phyloP scores from a whole-genome alignment of 2,113 vertebrate species.

The Todiramphus saurophagus region DNA sequence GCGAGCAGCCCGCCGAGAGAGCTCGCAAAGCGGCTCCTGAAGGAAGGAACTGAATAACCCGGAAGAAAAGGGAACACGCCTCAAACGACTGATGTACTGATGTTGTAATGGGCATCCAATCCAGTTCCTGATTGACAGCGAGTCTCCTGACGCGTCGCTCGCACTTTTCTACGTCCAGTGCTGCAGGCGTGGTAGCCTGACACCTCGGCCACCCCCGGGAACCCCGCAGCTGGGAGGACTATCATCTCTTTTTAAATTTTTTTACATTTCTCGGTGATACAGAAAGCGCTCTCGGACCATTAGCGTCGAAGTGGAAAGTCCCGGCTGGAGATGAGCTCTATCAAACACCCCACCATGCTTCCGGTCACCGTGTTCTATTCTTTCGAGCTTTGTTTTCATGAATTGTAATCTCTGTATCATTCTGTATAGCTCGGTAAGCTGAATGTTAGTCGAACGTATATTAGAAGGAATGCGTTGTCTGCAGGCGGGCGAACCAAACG shows the following conservation, averaged over 20 bases:
- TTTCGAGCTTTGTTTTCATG: slow-evolving; percentile 70
- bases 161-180: slow-evolving; percentile 45
- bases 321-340: slow-evolving; percentile 62
- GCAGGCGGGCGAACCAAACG: slow-evolving; percentile 70
- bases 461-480: slow-evolving; percentile 75
- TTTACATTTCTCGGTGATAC: slow-evolving; percentile 69
- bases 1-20: not conserved
- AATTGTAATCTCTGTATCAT: slow-evolving; percentile 75
- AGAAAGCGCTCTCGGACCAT: slow-evolving; percentile 66
- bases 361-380: slow-evolving; percentile 67
- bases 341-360: slow-evolving; percentile 38
- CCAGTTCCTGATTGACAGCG: not conserved
- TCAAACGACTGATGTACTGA: not conserved
- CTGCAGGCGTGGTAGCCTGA: slow-evolving; percentile 40
- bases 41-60: not conserved
- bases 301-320: slow-evolving; percentile 57
- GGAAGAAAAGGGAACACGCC: slow-evolving; percentile 48
- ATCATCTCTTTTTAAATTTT: slow-evolving; percentile 70
- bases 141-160: slow-evolving; percentile 52
- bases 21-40: not conserved
- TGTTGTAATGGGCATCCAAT: not conserved
- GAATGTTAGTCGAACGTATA: slow-evolving; percentile 72
- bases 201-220: slow-evolving; percentile 38
- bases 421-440: slow-evolving; percentile 71
- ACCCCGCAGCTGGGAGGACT: slow-evolving; percentile 64